Base-by-base conservation (phyloP, 2,113 vertebrate genomes). In the Pipa parva region DNA sequence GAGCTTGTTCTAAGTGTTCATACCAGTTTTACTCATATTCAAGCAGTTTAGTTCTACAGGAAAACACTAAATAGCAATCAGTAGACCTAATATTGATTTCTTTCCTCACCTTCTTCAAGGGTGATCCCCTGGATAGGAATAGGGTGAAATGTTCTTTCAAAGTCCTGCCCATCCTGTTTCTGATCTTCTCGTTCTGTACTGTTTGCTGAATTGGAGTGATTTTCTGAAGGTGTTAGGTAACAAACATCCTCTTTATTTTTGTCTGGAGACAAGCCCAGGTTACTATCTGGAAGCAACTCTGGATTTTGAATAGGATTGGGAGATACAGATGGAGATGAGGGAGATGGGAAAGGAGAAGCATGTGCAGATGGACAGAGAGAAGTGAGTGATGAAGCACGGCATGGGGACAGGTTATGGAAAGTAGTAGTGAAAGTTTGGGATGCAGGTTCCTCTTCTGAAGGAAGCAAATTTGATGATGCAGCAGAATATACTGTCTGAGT, bases 71-170 rank as follows among this genome's bases (percentile, higher is more conserved):
- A n/a, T n/a, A n/a, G n/a, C n/a, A n/a, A n/a, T n/a, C n/a, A n/a
- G n/a, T n/a, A n/a, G n/a, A n/a, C n/a, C n/a, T n/a, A n/a, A n/a
- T n/a, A n/a, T n/a, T n/a, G n/a, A n/a, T n/a, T n/a, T n/a, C n/a
- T n/a, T n/a, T n/a, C 64, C 12, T 64, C 73, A 86, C 84, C 84
- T 82, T 86, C 84, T 74, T 86, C 84, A 77, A 86, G 68, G 36
- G 84, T 86, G 78, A 86, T 79, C 33, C 83, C 84, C 65, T 83
- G 84, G 78, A 85, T 79, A 54, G 84, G 81, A 39, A 82, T 72
- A 55, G 75, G 78, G 58, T 83, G 76, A 76, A 86, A 74, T 59
- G 80, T 63, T 59, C 80, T 83, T 75, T 84, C 84, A 76, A 77
- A 77, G 66, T 78, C 81, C 57, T 75, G 69, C 51, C 74, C 58